Conservation (phyloP, 1,140 invertebrate species). For the Argopecten irradians region DNA sequence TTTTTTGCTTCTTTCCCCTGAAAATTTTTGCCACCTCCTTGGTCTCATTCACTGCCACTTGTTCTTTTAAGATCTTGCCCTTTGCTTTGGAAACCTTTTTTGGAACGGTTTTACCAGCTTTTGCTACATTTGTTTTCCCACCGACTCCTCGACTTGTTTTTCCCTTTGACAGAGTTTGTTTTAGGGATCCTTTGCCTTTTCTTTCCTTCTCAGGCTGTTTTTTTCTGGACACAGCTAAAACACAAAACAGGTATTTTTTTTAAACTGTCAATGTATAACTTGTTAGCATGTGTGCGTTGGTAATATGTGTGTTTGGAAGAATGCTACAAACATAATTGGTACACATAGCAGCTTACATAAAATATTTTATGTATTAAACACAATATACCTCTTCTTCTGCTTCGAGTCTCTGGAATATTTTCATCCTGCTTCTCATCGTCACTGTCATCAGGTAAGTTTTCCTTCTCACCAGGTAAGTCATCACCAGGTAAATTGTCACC, state of each 20-base stretch:
- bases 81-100: neutral
- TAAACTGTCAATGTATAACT: no score
- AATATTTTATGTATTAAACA: neutral
- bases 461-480: neutral
- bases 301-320: no score
- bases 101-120: neutral
- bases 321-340: no score
- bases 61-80: neutral
- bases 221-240: neutral
- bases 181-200: neutral
- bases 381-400: neutral
- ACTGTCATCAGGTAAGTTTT: neutral
- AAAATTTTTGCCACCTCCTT: neutral
- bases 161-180: neutral
- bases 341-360: no score
- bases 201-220: neutral
- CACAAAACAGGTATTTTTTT: neutral
- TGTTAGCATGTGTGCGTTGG: no score
- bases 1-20: neutral
- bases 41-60: neutral
- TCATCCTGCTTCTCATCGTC: neutral
- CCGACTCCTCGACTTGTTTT: neutral
- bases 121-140: neutral
- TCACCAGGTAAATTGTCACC: neutral
- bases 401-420: neutral